Base-by-base conservation (phyloP, 2,797 vertebrate species). In the Microctenopoma stevenorrisi region DNA sequence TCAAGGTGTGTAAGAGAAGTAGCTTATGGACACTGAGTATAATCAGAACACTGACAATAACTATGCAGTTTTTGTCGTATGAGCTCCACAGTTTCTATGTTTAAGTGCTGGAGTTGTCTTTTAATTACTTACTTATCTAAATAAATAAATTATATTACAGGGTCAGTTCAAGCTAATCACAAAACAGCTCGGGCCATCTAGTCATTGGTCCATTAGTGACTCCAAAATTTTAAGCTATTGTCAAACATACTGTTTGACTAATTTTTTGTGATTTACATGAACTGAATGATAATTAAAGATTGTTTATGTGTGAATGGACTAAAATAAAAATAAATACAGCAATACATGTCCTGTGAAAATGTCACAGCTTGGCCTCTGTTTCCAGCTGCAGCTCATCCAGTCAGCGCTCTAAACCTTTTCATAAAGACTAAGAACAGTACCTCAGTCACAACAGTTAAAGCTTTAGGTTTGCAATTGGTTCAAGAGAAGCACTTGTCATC, bases 361-460 rank as follows among this genome's bases (percentile, higher is more conserved):
- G 40, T 63, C 0, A 58, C 51, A 79, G 53, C 66, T 16, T 50
- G 73, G 62, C 65, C 79, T 82, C 43, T 46, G 65, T 42, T 44
- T 66, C 7, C 7, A 52, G 14, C 53, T 69, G 55, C 74, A 68
- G 25, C 33, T 9, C 7, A 2, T 46, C 64, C 48, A 58, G 7
- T 64, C 54, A n/a, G 40, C 57, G 62, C 33, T 55, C 53, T 59
- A 49, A 38, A 72, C 72, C 43, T 66, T 18, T 53, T 72, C n/a
- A 82, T 77, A 44, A 42, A 83, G 74, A 79, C 81, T 4, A 26
- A 68, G 52, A 22, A 50, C 16, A 16, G 1, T 12, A 16, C 71
- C 52, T 64, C 60, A 35, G 68, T 57, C 68, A 54, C 63, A 74
- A 79, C 84, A 76, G 64, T 85, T 94, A 94, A 94, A 94, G 92